A percentile compares a stretch with the other conserved stretches of the same genome.
Conservation (phyloP, 2,888 invertebrate species). For the Napeogenes inachia region DNA sequence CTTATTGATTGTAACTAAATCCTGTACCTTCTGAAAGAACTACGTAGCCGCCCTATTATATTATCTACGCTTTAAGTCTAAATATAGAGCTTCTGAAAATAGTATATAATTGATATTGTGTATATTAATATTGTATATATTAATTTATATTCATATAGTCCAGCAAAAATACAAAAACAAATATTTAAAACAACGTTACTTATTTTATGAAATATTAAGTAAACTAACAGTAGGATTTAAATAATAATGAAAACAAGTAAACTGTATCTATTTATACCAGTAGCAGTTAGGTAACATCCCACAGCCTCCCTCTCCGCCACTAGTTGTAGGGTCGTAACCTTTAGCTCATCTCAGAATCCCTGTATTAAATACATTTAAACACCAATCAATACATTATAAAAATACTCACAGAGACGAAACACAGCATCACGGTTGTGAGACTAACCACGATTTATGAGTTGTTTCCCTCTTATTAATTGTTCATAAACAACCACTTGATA, state of each 20-base stretch:
- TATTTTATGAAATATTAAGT: no score
- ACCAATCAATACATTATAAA: slow-evolving; percentile 48
- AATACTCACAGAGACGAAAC: slow-evolving; percentile 48
- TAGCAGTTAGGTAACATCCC: slow-evolving; percentile 59
- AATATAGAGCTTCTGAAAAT: no score
- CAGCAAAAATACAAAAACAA: no score
- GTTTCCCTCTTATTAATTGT: slow-evolving; percentile 30
- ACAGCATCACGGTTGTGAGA: slow-evolving; percentile 27
- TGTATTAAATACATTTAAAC: slow-evolving; percentile 51
- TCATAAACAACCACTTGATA: slow-evolving; percentile 19
- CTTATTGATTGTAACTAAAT: no score
- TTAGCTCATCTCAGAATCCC: slow-evolving; percentile 46
- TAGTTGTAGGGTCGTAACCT: slow-evolving; percentile 57
- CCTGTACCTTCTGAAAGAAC: no score
- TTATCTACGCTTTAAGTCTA: no score
- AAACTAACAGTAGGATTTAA: background rate
- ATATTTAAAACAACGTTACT: no score
- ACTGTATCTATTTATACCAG: slow-evolving; percentile 27
- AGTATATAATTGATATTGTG: no score
- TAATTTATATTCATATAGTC: no score
- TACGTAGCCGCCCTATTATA: no score
- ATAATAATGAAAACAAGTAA: slow-evolving; percentile 18
- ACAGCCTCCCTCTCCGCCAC: slow-evolving; percentile 40
- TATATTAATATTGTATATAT: no score
- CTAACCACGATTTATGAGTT: slow-evolving; percentile 25